Evolutionary conservation across 2,888 invertebrate species (phyloP), one percentile per base, ranked within the genome.

Genomic region (Anoncus sp.): DNA sequence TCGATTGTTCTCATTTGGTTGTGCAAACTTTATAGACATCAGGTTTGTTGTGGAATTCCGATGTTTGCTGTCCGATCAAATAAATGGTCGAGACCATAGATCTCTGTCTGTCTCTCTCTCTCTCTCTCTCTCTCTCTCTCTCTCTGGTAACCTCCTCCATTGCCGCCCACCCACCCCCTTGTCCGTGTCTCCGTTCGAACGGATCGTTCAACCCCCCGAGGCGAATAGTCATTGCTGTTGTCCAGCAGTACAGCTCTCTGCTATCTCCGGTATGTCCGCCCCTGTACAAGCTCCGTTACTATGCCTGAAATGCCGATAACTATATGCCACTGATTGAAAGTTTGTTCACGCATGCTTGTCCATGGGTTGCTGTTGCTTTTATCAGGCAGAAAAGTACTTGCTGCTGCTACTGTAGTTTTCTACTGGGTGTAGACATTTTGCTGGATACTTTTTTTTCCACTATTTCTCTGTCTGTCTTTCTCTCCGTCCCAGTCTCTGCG

Each of bases 11-110:
- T 67, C 7, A 27, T 67, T 55, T 12, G 55, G 31, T 45, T 31
- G 45, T n/a, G 35, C 10, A n/a, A 43, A 57, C 55, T 53, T 53
- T 43, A 67, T 43, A 53, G n/a, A 65, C 75, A 78, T 53, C 20
- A 59, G 69, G 65, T 65, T 55, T 70, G 76, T 81, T 78, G 83
- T 75, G 79, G 81, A 81, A 75, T 85, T 87, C 84, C 86, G 83
- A 81, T 89, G 89, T 89, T 89, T 89, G 86, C 88, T 87, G 88
- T 87, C 86, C 81, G 85, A 84, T 83, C 86, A 87, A 90, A 89
- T 90, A 89, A 90, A 90, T 90, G 87, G 88, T 86, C 85, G 85
- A 84, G 47, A 55, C 63, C 55, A 72, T 63, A 31, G 63, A 49
- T 72, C 72, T 72, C 45, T 53, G 70, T 70, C 66, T 35, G 55